phyloP scores from a whole-genome alignment of 1,140 invertebrate species.

The Leptoteleia sp. region DNA sequence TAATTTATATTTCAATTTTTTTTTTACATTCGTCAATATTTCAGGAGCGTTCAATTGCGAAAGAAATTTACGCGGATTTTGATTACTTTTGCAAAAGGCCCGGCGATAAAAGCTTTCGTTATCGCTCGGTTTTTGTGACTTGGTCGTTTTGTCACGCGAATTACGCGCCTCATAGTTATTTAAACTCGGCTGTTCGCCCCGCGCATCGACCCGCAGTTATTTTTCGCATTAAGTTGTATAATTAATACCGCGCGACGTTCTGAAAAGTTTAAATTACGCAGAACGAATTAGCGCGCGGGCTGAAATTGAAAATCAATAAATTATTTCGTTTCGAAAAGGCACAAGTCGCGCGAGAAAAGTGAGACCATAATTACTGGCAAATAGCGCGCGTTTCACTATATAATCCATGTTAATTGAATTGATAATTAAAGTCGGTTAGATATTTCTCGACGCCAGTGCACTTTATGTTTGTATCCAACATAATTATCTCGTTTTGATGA shows the following conservation, averaged over 20 bases:
- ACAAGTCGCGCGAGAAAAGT: not conserved
- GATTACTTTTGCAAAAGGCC: conserved; percentile 22
- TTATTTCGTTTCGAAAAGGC: not conserved
- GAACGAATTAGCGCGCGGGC: not conserved
- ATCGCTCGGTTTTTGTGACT: conserved; percentile 15
- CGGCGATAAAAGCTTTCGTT: conserved; percentile 13
- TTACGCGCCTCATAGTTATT: not conserved
- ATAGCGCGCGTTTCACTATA: conserved; percentile 6
- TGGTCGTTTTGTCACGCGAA: conserved; percentile 7
- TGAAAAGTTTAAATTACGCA: not conserved
- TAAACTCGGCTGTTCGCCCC: not conserved
- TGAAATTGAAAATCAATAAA: not conserved
- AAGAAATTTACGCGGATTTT: conserved; percentile 7
- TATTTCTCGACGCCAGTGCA: conserved; percentile 2
- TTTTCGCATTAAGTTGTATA: conserved; percentile 2
- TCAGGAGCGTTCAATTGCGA: conserved; percentile 2
- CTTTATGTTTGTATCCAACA: conserved; percentile 4
- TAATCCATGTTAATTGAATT: conserved; percentile 34
- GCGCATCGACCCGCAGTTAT: not conserved
- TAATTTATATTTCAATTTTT: too few relatives aligned
- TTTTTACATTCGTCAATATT: too few relatives aligned
- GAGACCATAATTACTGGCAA: conserved; percentile 10
- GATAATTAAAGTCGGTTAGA: conserved; percentile 22
- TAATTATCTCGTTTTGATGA: conserved; percentile 30
- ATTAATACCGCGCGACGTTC: not conserved